These are phyloP conservation scores for Mizuhopecten yessoensis DNA, from an alignment of 1,140 invertebrate genomes.

Conservation along the genomic window DNA sequence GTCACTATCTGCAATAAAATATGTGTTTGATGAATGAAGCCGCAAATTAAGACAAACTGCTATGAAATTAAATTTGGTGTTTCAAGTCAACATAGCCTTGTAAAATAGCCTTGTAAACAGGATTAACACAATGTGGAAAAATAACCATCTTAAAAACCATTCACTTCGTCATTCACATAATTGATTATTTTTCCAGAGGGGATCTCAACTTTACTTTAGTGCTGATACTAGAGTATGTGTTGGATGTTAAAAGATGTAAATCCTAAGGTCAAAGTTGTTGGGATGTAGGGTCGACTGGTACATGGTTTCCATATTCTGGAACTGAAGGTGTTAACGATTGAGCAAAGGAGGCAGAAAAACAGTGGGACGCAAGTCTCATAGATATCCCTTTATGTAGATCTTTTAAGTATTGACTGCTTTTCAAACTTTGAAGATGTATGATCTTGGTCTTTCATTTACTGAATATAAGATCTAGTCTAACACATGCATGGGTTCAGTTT, in stretches of 20 bases:
- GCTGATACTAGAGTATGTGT: background rate
- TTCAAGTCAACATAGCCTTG: background rate
- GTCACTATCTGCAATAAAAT: slow-evolving; percentile 2
- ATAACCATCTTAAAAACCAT: background rate
- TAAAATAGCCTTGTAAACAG: slow-evolving; percentile 6
- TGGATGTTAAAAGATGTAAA: background rate
- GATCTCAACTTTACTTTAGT: slow-evolving; percentile 1
- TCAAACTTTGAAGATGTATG: no score
- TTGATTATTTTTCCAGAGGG: background rate
- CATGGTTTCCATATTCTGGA: background rate
- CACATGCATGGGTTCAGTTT: no score
- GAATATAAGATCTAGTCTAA: no score
- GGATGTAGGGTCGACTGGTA: background rate
- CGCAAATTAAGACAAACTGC: slow-evolving; percentile 25
- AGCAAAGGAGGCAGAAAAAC: no score
- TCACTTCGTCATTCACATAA: background rate
- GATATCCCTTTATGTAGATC: no score
- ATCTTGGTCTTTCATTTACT: no score
- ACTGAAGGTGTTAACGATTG: no score
- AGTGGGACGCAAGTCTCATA: no score
- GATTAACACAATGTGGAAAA: background rate
- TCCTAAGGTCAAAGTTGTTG: background rate
- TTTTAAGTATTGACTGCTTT: no score
- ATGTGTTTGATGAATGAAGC: slow-evolving; percentile 6
- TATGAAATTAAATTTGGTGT: background rate